Evolutionary conservation across 2,113 vertebrate genomes (phyloP), one percentile per base, ranked within the genome.

Genomic region (Equus przewalskii): DNA sequence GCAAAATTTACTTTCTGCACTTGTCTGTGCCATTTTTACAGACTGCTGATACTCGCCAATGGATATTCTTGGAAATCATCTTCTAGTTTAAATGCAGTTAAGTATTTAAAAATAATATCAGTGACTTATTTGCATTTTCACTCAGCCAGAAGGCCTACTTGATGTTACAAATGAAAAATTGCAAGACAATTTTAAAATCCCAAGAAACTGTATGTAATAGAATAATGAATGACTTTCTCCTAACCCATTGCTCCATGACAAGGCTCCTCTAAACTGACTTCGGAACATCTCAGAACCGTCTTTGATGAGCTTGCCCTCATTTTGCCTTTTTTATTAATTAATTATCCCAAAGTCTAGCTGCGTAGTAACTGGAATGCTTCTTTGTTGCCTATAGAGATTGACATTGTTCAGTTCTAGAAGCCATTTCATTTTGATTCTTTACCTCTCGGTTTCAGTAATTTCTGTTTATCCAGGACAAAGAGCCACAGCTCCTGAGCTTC

Each of bases 91-190:
- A 79, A 85, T 46, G 3, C 13, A 56, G 18, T 26, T 83, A 78
- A 92, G 18, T 80, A 36, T 87, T 96, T 81, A 15, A 76, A 87
- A 87, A 78, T 84, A 84, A 33, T 80, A 62, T n/a, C 22, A 18
- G 9, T 81, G 49, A 49, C 26, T n/a, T 83, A 18, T 79, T 89
- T 85, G 22, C 33, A 78, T 94, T 90, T 21, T 41, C 15, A 11
- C 26, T 60, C 28, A 72, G 51, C n/a, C 28, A 60, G 54, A 75
- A 78, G 36, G 9, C 15, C 65, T 75, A 9, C 64, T 95, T 80
- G 44, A 73, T 64, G n/a, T 41, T 51, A 62, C 19, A 64, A 58
- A 4, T 85, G 26, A 79, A 93, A 89, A 60, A 51, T 44, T 11
- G 8, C 21, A 70, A 60, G 65, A 24, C 26, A 2, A 16, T 91